These are phyloP conservation scores for Macropus fuliginosus DNA, from an alignment of 2,797 vertebrate genomes.

Conservation along the genomic window DNA sequence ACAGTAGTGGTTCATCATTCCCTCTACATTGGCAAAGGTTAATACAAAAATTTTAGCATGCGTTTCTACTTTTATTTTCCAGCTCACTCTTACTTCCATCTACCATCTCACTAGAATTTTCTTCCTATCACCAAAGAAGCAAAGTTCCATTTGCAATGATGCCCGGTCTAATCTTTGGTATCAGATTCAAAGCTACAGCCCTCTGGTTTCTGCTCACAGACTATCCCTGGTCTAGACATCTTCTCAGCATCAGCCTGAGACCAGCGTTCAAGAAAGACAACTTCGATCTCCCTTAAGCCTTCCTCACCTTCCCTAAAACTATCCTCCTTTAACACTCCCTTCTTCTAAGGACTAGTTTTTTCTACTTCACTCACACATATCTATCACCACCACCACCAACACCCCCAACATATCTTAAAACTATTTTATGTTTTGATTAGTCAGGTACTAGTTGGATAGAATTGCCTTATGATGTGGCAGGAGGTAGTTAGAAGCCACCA, in stretches of 20 bases:
- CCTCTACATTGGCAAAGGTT: not conserved
- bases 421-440: not conserved
- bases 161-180: not conserved
- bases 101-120: not conserved
- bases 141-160: not conserved
- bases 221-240: not conserved
- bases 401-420: not conserved
- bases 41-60: not conserved
- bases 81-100: not conserved
- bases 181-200: not conserved
- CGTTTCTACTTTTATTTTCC: not conserved
- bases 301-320: not conserved
- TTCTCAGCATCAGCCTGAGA: not conserved
- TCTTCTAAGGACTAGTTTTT: not conserved
- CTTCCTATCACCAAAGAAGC: not conserved
- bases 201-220: not conserved
- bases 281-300: not conserved
- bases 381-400: not conserved
- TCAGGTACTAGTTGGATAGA: not conserved
- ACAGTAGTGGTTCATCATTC: not conserved
- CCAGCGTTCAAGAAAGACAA: not conserved
- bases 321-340: not conserved
- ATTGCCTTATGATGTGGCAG: not conserved
- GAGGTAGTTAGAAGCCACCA: not conserved
- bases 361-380: not conserved